Evolutionary conservation across 1,140 invertebrate genomes (phyloP).

Genomic region (Platyscapa corneri): DNA sequence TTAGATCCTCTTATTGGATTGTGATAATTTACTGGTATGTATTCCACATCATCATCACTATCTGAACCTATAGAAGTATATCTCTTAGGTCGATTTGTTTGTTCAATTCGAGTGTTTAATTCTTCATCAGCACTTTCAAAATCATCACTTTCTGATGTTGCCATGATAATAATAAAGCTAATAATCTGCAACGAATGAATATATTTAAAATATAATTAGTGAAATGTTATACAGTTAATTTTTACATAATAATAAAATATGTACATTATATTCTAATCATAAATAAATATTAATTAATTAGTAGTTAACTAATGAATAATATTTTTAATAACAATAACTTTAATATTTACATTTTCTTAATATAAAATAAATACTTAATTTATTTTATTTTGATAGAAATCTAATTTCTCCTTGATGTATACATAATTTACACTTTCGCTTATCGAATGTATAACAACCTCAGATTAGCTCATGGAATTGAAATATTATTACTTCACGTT

Average conservation of each 20-base stretch:
- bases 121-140: slow-evolving; percentile 83
- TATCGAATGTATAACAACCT: background rate
- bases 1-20: background rate
- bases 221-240: background rate
- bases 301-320: background rate
- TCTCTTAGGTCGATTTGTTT: slow-evolving; percentile 37
- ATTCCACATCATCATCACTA: slow-evolving; percentile 74
- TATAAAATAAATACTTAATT: background rate
- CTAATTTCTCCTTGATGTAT: no score
- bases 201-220: background rate
- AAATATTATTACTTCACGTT: background rate
- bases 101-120: slow-evolving; percentile 53
- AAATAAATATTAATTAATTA: background rate
- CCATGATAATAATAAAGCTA: slow-evolving; percentile 70
- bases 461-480: background rate
- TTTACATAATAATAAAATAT: background rate
- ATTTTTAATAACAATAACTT: no score
- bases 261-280: background rate
- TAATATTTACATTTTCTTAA: background rate
- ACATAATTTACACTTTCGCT: background rate
- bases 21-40: slow-evolving; percentile 48
- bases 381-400: no score
- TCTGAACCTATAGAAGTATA: slow-evolving; percentile 76
- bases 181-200: slow-evolving; percentile 7
- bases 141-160: slow-evolving; percentile 82